A percentile compares a stretch with the other conserved stretches of the same genome.
These are phyloP conservation scores for Petroica traversi DNA, from an alignment of 2,113 vertebrate genomes.

Conservation along the genomic window DNA sequence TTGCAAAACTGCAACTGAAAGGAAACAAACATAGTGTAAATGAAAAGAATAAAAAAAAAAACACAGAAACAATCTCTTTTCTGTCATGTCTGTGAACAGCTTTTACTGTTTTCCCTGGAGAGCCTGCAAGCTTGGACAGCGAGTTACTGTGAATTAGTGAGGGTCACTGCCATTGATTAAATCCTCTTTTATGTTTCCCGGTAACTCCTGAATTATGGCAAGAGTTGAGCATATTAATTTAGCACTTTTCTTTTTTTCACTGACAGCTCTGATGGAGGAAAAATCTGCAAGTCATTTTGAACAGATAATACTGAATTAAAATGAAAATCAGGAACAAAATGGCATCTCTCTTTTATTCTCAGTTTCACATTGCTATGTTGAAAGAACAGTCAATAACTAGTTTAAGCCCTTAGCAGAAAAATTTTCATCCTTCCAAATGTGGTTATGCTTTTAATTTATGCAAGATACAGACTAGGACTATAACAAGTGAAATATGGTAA, in stretches of 20 bases:
- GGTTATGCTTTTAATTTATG: not conserved
- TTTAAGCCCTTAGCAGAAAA: not conserved
- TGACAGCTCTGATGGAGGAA: not conserved
- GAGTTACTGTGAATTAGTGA: slow-evolving; percentile 51
- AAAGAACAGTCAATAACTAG: not conserved
- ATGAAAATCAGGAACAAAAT: slow-evolving; percentile 7
- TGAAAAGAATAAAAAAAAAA: not conserved
- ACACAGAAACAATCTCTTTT: not conserved
- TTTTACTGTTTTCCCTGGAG: slow-evolving; percentile 43
- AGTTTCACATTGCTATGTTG: not conserved
- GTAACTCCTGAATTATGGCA: slow-evolving; percentile 53
- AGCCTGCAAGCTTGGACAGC: slow-evolving; percentile 22
- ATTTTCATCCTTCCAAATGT: not conserved
- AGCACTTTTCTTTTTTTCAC: not conserved
- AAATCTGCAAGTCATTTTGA: slow-evolving; percentile 42
- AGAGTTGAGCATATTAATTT: slow-evolving; percentile 47
- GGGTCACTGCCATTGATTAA: slow-evolving; percentile 57
- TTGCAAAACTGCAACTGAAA: not conserved
- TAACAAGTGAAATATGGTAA: not conserved
- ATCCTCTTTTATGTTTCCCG: slow-evolving; percentile 56
- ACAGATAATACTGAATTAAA: not conserved
- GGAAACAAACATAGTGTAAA: slow-evolving; percentile 4
- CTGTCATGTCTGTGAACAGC: slow-evolving; percentile 24
- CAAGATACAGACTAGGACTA: not conserved
- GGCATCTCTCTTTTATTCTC: not conserved